Evolutionary conservation across 2,888 invertebrate species (phyloP).

Genomic region (Bombylius major): DNA sequence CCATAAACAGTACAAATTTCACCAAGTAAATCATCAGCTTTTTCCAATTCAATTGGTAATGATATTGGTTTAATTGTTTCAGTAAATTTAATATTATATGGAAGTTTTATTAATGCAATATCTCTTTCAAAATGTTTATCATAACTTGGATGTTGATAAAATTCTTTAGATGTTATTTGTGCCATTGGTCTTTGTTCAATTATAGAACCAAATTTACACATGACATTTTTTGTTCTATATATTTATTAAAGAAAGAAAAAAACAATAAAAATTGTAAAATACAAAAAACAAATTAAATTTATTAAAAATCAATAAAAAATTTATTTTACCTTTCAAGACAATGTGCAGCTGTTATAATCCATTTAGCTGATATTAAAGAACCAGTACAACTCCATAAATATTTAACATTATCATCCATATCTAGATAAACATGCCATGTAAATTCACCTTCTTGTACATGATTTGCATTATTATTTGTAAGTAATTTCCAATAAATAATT

Average conservation of each 20-base stretch:
- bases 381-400: not conserved
- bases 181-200: too few relatives aligned
- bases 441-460: not conserved
- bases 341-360: not conserved
- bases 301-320: not conserved
- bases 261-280: not conserved
- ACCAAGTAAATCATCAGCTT: not conserved
- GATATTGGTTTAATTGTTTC: not conserved
- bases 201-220: too few relatives aligned
- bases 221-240: too few relatives aligned
- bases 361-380: not conserved
- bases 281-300: not conserved
- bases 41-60: not conserved
- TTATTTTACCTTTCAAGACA: not conserved
- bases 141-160: not conserved
- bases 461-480: too few relatives aligned
- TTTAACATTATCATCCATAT: too few relatives aligned
- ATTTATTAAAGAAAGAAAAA: too few relatives aligned
- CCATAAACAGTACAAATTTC: not conserved
- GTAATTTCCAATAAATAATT: too few relatives aligned
- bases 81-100: not conserved
- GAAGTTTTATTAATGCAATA: not conserved
- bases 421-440: not conserved
- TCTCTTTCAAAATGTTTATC: not conserved
- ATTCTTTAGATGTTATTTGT: not conserved